A percentile compares a stretch with the other conserved stretches of the same genome.
Conservation (phyloP, 2,797 vertebrate species). For the Pteropus rufus region DNA sequence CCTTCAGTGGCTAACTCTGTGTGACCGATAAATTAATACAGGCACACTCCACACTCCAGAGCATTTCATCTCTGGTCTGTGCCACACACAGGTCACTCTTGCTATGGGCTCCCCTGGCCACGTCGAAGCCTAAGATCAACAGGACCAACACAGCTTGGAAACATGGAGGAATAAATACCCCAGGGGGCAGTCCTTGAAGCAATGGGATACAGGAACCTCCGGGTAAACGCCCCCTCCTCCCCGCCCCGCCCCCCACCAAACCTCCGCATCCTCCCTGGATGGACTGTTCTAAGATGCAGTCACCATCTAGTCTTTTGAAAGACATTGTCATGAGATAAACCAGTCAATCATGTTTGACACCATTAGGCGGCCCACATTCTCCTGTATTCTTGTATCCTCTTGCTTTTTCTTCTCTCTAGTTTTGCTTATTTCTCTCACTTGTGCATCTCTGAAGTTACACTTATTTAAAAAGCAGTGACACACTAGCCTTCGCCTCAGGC, state of each 20-base stretch:
- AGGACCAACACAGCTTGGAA: not conserved
- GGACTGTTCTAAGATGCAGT: not conserved
- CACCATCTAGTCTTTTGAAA: not conserved
- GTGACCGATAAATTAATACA: not conserved
- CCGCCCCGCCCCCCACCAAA: no score
- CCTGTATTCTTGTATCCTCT: not conserved
- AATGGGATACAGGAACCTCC: no score
- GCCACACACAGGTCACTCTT: not conserved
- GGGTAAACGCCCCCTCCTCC: not conserved
- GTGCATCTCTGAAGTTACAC: accelerated
- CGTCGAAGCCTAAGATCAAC: not conserved
- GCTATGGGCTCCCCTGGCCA: not conserved
- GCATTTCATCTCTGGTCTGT: no score
- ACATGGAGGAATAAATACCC: accelerated
- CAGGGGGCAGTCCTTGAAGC: not conserved
- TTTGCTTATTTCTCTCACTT: no score
- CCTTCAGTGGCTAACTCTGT: not conserved
- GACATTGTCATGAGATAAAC: not conserved
- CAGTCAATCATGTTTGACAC: accelerated
- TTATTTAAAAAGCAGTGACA: not conserved
- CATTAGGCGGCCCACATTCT: not conserved
- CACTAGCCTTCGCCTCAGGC: not conserved
- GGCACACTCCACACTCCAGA: accelerated
- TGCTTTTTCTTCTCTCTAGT: not conserved
- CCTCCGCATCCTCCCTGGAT: no score